phyloP scores from a whole-genome alignment of 2,888 invertebrate species.

The Pyrrhia umbra region DNA sequence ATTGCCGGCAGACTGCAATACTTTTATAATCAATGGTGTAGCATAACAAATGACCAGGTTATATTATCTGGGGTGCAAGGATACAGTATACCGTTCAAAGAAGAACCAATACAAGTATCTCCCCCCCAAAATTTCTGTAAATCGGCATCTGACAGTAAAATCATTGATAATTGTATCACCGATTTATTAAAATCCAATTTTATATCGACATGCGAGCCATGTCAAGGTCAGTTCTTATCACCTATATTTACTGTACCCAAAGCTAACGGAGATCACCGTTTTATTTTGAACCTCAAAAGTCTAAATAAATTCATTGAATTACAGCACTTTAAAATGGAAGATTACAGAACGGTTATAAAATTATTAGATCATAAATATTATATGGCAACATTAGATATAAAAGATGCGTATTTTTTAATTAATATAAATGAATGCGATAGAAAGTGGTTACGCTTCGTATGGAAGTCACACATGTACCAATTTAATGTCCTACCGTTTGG shows the following conservation, averaged over 20 bases:
- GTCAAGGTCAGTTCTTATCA: neutral
- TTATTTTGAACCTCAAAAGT: constrained; percentile 14
- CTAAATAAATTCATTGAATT: constrained; percentile 13
- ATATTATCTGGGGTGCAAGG: constrained; percentile 19
- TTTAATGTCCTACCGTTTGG: no score
- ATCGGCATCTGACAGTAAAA: neutral
- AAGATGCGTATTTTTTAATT: no score
- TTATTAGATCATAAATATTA: no score
- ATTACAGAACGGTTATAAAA: no score
- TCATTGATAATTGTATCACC: constrained; percentile 9
- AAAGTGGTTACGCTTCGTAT: no score
- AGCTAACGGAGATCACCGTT: constrained; percentile 11
- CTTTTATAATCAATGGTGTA: neutral
- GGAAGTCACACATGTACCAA: no score
- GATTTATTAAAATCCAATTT: neutral
- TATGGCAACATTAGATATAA: no score
- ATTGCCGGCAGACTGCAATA: constrained; percentile 8
- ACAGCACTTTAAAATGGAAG: no score
- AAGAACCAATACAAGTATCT: neutral
- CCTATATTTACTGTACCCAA: constrained; percentile 13
- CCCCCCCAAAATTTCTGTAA: neutral
- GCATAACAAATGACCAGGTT: neutral
- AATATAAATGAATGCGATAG: no score
- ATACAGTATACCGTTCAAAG: constrained; percentile 11
- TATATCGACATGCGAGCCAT: constrained; percentile 10